Conservation (phyloP, 2,888 invertebrate genomes). For the Lomographa bimaculata region DNA sequence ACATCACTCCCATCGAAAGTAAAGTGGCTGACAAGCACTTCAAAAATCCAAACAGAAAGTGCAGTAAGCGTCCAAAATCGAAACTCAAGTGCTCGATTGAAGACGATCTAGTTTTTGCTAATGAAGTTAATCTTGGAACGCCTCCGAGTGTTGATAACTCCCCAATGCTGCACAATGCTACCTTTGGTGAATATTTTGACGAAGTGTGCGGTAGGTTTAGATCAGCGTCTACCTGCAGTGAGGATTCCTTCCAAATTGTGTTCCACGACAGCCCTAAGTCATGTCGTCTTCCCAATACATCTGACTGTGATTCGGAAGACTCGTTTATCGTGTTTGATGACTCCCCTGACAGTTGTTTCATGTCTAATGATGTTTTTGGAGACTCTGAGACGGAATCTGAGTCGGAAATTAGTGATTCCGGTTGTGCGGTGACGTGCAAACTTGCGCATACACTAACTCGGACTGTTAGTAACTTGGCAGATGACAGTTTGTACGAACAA, state of each 20-base stretch:
- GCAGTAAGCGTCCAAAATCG: conserved; percentile 44
- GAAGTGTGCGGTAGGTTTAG: conserved; percentile 67
- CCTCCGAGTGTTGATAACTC: conserved; percentile 47
- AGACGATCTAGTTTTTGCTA: conserved; percentile 54
- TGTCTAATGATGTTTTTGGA: conserved; percentile 67
- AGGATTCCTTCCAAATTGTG: conserved; percentile 77
- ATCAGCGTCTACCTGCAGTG: conserved; percentile 55
- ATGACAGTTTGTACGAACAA: conserved; percentile 61
- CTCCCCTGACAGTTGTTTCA: conserved; percentile 65
- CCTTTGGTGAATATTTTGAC: conserved; percentile 54
- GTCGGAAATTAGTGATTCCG: conserved; percentile 52
- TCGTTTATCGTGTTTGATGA: conserved; percentile 82
- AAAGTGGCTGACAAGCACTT: conserved; percentile 48
- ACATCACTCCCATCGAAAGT: conserved; percentile 31
- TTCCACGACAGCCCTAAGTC: conserved; percentile 54
- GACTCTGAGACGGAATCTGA: conserved; percentile 27
- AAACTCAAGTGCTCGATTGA: conserved; percentile 48
- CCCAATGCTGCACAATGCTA: conserved; percentile 17
- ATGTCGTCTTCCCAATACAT: conserved; percentile 46
- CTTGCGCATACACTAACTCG: conserved; percentile 54
- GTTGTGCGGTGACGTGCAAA: conserved; percentile 45
- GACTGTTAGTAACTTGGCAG: conserved; percentile 66
- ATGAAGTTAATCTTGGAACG: conserved; percentile 50
- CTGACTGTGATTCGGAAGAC: conserved; percentile 84
- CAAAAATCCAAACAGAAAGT: conserved; percentile 49